These are phyloP conservation scores for Hipparchia sbordonii DNA, from an alignment of 2,888 invertebrate species.

Conservation along the genomic window DNA sequence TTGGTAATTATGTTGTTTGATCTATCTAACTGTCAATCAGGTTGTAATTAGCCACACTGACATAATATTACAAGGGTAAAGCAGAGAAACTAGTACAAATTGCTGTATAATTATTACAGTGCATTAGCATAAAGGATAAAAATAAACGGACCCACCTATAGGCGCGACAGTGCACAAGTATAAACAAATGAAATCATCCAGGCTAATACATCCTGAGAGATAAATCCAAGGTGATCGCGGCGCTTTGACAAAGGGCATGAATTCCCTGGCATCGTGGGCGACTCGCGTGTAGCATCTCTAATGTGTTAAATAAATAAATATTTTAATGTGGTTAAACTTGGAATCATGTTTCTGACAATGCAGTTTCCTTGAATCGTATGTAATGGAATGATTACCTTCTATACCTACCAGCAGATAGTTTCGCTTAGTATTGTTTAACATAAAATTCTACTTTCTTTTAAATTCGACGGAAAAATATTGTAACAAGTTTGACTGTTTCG, in stretches of 20 bases:
- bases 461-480: too few relatives aligned
- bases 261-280: slow-evolving; percentile 23
- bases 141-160: slow-evolving; percentile 1
- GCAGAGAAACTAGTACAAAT: background rate
- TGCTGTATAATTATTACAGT: background rate
- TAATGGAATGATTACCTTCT: background rate
- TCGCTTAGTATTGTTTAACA: background rate
- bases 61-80: background rate
- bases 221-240: slow-evolving; percentile 33
- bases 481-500: too few relatives aligned
- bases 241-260: slow-evolving; percentile 32
- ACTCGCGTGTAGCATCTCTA: slow-evolving; percentile 34
- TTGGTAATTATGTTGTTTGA: too few relatives aligned
- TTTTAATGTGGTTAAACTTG: slow-evolving; percentile 26
- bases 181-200: slow-evolving; percentile 35
- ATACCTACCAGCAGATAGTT: slow-evolving; percentile 5
- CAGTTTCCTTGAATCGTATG: slow-evolving; percentile 18
- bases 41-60: too few relatives aligned
- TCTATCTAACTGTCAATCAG: too few relatives aligned
- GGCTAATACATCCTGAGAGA: slow-evolving; percentile 32
- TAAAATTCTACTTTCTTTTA: background rate
- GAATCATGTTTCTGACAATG: slow-evolving; percentile 26
- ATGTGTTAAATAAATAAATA: slow-evolving; percentile 25
- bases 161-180: slow-evolving; percentile 14
- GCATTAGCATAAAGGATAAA: slow-evolving; percentile 1